Percentiles rank a stretch among this genome's conserved stretches.
Evolutionary conservation across 2,113 vertebrate genomes (phyloP).

Genomic region (Chloropsis hardwickii): DNA sequence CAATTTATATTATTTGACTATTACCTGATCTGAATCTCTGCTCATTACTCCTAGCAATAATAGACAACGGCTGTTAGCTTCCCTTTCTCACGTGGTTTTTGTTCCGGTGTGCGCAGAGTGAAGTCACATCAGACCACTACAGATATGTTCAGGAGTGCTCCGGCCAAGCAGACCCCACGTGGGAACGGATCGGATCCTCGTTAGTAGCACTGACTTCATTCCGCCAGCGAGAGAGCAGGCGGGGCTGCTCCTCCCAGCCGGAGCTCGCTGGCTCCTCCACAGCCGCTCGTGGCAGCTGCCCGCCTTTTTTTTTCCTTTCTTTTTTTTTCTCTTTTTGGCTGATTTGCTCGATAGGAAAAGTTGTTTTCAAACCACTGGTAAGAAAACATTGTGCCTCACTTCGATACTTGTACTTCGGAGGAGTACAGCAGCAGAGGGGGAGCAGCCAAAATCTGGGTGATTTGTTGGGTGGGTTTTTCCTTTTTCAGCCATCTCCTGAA

Average conservation of each 20-base stretch:
- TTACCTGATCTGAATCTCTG: slow-evolving; percentile 33
- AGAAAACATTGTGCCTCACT: slow-evolving; percentile 39
- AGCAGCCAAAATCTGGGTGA: slow-evolving; percentile 23
- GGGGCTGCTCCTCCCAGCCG: neutral
- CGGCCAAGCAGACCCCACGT: neutral
- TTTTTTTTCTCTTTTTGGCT: neutral
- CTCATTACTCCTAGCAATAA: slow-evolving; percentile 24
- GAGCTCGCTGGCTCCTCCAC: neutral
- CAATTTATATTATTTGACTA: slow-evolving; percentile 17
- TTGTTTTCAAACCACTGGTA: slow-evolving; percentile 4
- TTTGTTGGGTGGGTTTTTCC: neutral
- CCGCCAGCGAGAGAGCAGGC: neutral
- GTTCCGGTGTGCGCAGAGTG: neutral
- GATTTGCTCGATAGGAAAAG: neutral
- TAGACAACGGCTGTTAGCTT: neutral
- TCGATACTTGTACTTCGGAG: neutral
- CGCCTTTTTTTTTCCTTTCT: neutral
- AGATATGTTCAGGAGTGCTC: slow-evolving; percentile 1
- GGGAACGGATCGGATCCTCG: neutral
- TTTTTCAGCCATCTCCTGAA: slow-evolving; percentile 15
- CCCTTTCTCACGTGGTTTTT: neutral
- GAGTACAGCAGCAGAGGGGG: neutral
- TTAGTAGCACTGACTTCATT: neutral
- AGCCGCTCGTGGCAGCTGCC: neutral
- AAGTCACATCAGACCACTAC: neutral